Base-by-base conservation (phyloP, 2,888 invertebrate species). In the Blera fallax region DNA sequence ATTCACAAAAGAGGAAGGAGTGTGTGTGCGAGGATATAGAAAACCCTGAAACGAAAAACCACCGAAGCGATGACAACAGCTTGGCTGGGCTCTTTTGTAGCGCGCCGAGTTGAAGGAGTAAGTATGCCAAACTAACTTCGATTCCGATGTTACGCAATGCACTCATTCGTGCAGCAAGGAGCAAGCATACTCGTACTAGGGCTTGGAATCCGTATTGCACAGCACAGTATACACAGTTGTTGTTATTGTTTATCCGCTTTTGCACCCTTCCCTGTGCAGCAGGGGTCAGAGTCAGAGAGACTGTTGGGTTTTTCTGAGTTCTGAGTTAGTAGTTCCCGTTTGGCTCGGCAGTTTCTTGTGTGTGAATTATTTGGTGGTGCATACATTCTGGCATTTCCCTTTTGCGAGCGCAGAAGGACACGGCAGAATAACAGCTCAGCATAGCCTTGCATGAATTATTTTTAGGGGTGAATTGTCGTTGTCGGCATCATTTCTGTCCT, bases 281-380 rank as follows among this genome's bases (percentile, higher is more conserved):
- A n/a, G n/a, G n/a, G n/a, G n/a, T n/a, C 7, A 29, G 37, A 16
- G 43, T 54, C 37, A 40, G n/a, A 27, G 29, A 37, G 32, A 54
- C 16, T 48, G 27, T 27, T 8, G 6, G 40, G 29, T 58, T 29
- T 72, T 48, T 32, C 70, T 45, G 45, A 60, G 29, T 48, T 24
- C n/a, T n/a, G n/a, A n/a, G n/a, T n/a, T 48, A 24, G 48, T 21
- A 29, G 62, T 8, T 43, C 27, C 29, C 32, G 45, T 18, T 14
- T 45, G n/a, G 52, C 14, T 52, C 32, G 56, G 43, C n/a, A 34
- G 29, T 70, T 69, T 67, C 76, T 80, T 65, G 76, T 80, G 74
- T 80, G 69, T 85, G 80, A 80, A 85, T 81, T 85, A 85, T 85
- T 81, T 81, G 85, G 81, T 77, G 85, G 76, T 85, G 85, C 85